Conservation (phyloP, 2,113 vertebrate genomes). For the Crotalus viridis region DNA sequence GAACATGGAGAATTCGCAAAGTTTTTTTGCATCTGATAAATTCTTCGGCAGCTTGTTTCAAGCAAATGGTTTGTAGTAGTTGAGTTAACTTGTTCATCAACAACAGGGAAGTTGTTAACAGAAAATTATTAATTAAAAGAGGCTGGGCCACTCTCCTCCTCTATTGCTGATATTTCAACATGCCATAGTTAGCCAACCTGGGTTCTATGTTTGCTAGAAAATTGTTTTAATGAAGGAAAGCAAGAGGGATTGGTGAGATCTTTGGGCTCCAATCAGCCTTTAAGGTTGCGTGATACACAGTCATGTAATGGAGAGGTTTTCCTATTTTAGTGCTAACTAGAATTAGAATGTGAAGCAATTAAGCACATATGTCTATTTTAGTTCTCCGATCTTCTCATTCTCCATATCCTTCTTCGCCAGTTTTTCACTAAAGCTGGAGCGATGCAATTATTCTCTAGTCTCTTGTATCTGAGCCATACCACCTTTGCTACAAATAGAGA, state of each 20-base stretch:
- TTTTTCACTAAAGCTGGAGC: not conserved
- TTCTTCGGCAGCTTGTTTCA: not conserved
- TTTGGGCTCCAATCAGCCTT: not conserved
- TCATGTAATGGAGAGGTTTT: not conserved
- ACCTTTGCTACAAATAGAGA: slow-evolving; percentile 19
- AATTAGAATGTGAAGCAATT: not conserved
- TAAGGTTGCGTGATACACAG: too few species aligned
- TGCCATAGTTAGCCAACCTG: not conserved
- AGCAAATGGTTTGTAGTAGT: not conserved
- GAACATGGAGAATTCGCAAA: not conserved
- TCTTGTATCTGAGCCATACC: slow-evolving; percentile 26
- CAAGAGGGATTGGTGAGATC: not conserved
- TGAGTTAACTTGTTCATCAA: not conserved
- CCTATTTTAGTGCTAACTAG: not conserved
- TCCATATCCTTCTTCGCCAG: not conserved
- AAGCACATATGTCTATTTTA: not conserved
- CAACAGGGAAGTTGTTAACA: not conserved
- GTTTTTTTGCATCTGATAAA: not conserved
- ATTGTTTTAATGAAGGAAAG: not conserved
- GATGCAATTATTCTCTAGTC: fast-evolving
- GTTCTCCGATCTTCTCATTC: not conserved
- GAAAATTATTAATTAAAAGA: not conserved
- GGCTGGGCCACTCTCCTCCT: not conserved
- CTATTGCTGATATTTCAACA: not conserved
- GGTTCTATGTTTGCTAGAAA: not conserved